Evolutionary conservation across 2,888 invertebrate genomes (phyloP).

Genomic region (Ramazzottius varieornatus): DNA sequence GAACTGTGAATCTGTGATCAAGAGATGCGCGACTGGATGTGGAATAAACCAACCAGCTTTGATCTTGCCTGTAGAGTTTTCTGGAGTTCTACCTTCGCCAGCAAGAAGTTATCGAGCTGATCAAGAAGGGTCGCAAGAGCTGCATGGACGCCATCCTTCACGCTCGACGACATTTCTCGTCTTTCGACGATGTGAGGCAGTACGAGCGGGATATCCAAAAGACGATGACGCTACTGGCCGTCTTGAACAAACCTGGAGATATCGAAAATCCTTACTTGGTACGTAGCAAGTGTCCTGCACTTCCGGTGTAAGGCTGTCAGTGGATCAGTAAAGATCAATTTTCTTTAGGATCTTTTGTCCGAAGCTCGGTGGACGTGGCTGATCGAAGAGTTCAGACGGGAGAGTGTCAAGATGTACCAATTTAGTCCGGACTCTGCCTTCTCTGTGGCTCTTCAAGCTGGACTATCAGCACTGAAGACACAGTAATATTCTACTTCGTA

Average conservation of each 20-base stretch:
- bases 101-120: constrained; percentile 79
- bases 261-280: background rate
- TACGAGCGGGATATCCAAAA: constrained; percentile 52
- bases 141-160: constrained; percentile 70
- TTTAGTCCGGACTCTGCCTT: constrained; percentile 67
- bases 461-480: constrained; percentile 77
- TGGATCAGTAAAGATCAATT: background rate
- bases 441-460: constrained; percentile 68
- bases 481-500: constrained; percentile 32
- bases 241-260: constrained; percentile 26
- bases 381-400: constrained; percentile 65
- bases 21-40: too few species aligned
- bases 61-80: constrained; percentile 32
- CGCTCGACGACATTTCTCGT: constrained; percentile 68
- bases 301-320: constrained; percentile 20
- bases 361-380: constrained; percentile 54
- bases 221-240: constrained; percentile 81
- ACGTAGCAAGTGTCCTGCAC: constrained; percentile 10
- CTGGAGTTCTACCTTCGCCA: constrained; percentile 79
- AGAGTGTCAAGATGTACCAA: constrained; percentile 79
- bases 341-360: constrained; percentile 26
- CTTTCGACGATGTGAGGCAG: constrained; percentile 51
- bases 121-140: constrained; percentile 42
- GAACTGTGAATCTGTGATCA: too few species aligned
- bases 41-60: too few species aligned